These are phyloP conservation scores for Coenonympha arcania DNA, from an alignment of 2,888 invertebrate species.

Conservation along the genomic window DNA sequence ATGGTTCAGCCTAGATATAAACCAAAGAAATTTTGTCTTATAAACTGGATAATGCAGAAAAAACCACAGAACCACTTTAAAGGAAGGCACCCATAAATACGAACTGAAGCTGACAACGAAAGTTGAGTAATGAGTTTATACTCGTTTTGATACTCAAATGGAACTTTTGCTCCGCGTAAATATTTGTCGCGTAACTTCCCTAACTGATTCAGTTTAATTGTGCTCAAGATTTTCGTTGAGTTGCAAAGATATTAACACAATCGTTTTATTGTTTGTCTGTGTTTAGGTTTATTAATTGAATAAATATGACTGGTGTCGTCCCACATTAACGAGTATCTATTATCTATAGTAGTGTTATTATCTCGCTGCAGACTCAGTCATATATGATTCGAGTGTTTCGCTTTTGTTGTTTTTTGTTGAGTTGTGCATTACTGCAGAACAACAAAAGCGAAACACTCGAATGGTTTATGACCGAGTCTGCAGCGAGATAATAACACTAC, in stretches of 20 bases:
- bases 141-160: conserved; percentile 28
- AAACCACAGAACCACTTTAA: no score
- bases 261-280: not conserved
- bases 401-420: not conserved
- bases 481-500: no score
- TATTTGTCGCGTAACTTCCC: conserved; percentile 21
- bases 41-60: not conserved
- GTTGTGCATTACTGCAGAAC: not conserved
- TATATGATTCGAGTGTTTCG: no score
- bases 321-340: no score
- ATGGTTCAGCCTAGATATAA: no score
- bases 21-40: no score
- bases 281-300: no score
- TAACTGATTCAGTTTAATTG: conserved; percentile 20
- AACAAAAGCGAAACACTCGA: no score
- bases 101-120: conserved; percentile 25
- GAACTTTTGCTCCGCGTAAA: conserved; percentile 23
- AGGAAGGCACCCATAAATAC: conserved; percentile 12
- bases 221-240: conserved; percentile 7
- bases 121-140: conserved; percentile 30
- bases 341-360: no score
- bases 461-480: no score
- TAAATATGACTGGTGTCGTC: no score
- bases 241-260: not conserved
- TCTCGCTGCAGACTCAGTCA: no score